Evolutionary conservation across 2,888 invertebrate genomes (phyloP).

Genomic region (Campaea margaritaria): DNA sequence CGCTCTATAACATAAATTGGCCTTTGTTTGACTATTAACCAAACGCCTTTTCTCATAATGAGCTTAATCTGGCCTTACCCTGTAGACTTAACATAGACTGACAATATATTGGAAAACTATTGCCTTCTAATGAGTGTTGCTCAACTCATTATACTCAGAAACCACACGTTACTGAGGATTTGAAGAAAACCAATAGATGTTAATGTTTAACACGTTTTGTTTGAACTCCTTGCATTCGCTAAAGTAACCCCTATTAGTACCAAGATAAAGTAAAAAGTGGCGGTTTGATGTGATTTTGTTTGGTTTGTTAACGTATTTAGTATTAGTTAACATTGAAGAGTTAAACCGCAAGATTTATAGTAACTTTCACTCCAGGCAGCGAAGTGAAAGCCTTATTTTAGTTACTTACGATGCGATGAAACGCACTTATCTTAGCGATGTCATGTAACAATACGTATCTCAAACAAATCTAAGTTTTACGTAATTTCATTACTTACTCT

Average conservation of each 20-base stretch:
- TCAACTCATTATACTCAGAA: conserved; percentile 14
- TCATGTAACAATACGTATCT: conserved; percentile 31
- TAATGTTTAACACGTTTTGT: conserved; percentile 11
- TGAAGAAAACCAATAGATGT: conserved; percentile 17
- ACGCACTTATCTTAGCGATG: conserved; percentile 35
- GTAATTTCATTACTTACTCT: conserved; percentile 5
- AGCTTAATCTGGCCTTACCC: background rate
- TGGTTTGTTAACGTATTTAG: conserved; percentile 33
- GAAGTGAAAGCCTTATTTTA: conserved; percentile 53
- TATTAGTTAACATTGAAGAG: conserved; percentile 36
- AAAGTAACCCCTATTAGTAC: conserved; percentile 7
- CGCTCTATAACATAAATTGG: background rate
- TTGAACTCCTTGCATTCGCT: background rate
- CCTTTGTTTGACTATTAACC: background rate
- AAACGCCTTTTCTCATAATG: background rate
- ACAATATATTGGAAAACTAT: conserved; percentile 11
- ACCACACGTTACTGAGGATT: conserved; percentile 12
- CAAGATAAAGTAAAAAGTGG: conserved; percentile 2
- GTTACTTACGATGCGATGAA: conserved; percentile 27
- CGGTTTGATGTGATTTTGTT: conserved; percentile 9
- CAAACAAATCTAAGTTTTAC: conserved; percentile 20
- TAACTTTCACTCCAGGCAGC: conserved; percentile 50
- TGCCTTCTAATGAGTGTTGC: conserved; percentile 6
- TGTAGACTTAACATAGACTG: background rate
- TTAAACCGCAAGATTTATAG: conserved; percentile 39